Percentiles rank a stretch among this genome's conserved stretches.
Evolutionary conservation across 2,797 vertebrate species (phyloP).

Genomic region (Aplochiton taeniatus): DNA sequence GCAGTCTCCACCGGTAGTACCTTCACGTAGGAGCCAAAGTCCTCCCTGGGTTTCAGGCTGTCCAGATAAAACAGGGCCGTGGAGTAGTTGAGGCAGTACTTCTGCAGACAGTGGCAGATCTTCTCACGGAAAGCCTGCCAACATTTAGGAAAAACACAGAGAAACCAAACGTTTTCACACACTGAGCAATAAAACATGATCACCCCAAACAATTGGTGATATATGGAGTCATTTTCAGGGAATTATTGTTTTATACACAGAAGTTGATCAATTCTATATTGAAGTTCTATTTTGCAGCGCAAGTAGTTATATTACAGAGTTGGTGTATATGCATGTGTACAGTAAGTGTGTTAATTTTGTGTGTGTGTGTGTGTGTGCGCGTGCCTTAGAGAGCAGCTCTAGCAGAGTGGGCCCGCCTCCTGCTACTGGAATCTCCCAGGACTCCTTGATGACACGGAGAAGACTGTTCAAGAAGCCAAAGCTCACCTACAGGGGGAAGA

Average conservation of each 20-base stretch:
- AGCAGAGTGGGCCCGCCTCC: slow-evolving; percentile 68
- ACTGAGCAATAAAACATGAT: neutral
- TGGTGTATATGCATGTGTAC: neutral
- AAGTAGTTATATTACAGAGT: neutral
- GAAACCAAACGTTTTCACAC: neutral
- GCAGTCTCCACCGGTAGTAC: slow-evolving; percentile 58
- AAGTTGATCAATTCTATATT: neutral
- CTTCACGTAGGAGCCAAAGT: slow-evolving; percentile 88
- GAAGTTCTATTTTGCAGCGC: neutral
- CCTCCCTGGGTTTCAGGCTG: slow-evolving; percentile 84
- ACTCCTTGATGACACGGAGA: slow-evolving; percentile 74
- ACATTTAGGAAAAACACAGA: slow-evolving; percentile 26
- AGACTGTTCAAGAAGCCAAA: slow-evolving; percentile 83
- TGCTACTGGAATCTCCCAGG: slow-evolving; percentile 53
- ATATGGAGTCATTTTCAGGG: neutral
- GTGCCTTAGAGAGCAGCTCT: slow-evolving; percentile 78
- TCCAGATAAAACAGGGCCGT: slow-evolving; percentile 87
- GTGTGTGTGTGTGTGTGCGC: slow-evolving; percentile 7
- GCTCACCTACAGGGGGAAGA: slow-evolving; percentile 77
- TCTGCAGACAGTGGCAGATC: slow-evolving; percentile 87
- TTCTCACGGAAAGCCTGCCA: slow-evolving; percentile 83
- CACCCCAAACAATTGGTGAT: neutral
- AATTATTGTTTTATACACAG: neutral
- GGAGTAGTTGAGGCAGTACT: slow-evolving; percentile 92
- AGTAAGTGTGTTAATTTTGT: neutral